phyloP scores from a whole-genome alignment of 2,888 invertebrate species.

The Cryptus viduatorius region DNA sequence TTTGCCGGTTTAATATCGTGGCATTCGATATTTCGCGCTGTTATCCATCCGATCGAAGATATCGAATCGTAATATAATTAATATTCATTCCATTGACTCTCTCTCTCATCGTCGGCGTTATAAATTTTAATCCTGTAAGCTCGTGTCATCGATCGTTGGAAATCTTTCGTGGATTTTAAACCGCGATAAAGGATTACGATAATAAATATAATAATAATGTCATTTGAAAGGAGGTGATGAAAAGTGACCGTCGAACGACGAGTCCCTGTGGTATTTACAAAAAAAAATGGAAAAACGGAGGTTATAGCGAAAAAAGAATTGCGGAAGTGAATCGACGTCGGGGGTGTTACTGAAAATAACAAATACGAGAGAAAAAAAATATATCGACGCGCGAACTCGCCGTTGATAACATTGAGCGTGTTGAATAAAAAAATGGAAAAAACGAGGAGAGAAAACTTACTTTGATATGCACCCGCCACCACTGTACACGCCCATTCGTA shows the following conservation, averaged over 20 bases:
- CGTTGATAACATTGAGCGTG: slow-evolving; percentile 29
- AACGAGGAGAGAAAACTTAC: slow-evolving; percentile 67
- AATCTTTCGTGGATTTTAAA: slow-evolving; percentile 45
- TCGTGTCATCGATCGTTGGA: slow-evolving; percentile 53
- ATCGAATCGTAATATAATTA: slow-evolving; percentile 39
- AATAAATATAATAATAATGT: slow-evolving; percentile 56
- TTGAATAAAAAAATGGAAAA: slow-evolving; percentile 51
- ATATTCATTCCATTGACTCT: slow-evolving; percentile 27
- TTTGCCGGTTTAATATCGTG: slow-evolving; percentile 47
- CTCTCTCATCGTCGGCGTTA: slow-evolving; percentile 35
- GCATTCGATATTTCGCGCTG: slow-evolving; percentile 53
- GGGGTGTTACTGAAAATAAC: slow-evolving; percentile 43
- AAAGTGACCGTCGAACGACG: slow-evolving; percentile 29
- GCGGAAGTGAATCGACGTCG: slow-evolving; percentile 51
- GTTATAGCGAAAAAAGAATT: slow-evolving; percentile 30
- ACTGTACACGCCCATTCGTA: slow-evolving; percentile 82
- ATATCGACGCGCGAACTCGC: slow-evolving; percentile 42
- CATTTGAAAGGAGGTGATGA: slow-evolving; percentile 53
- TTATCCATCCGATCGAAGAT: slow-evolving; percentile 44
- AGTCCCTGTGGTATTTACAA: slow-evolving; percentile 3
- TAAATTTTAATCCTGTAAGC: slow-evolving; percentile 34
- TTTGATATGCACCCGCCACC: slow-evolving; percentile 79
- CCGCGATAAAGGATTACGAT: slow-evolving; percentile 27
- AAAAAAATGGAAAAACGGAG: background rate
- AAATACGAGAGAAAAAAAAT: slow-evolving; percentile 62